These are phyloP conservation scores for Prionchulus punctatus DNA, from an alignment of 2,888 invertebrate genomes.

Conservation along the genomic window DNA sequence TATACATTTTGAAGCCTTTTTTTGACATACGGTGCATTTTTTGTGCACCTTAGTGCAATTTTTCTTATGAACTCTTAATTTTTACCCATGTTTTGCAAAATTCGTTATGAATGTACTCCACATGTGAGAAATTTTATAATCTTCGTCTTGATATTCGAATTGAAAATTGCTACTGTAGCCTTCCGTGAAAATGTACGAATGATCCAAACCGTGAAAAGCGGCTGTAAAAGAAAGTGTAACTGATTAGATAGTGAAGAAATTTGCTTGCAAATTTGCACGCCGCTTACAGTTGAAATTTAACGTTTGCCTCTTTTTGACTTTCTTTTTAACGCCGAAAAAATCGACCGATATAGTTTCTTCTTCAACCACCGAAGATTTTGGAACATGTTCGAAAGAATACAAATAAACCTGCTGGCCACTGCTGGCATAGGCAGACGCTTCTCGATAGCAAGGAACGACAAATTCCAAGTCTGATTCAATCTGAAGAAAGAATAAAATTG, in stretches of 20 bases:
- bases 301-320: not conserved
- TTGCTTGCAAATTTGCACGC: not conserved
- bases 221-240: conserved; percentile 14
- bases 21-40: too few species aligned
- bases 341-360: conserved; percentile 20
- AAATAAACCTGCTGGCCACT: conserved; percentile 22
- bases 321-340: conserved; percentile 20
- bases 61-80: not conserved
- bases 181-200: conserved; percentile 28
- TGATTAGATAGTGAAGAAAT: not conserved
- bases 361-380: conserved; percentile 24
- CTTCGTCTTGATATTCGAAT: conserved; percentile 23
- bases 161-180: conserved; percentile 26
- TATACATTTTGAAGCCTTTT: too few species aligned
- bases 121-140: conserved; percentile 24
- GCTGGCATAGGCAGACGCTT: conserved; percentile 22
- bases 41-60: too few species aligned
- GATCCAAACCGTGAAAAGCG: conserved; percentile 31
- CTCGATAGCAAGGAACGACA: conserved; percentile 27
- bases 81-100: conserved; percentile 20
- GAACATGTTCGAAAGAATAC: conserved; percentile 30
- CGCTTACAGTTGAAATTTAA: not conserved
- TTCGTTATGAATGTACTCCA: conserved; percentile 24
- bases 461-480: conserved; percentile 31
- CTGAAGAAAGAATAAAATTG: conserved; percentile 16